phyloP scores from a whole-genome alignment of 2,888 invertebrate species.

The Polymixis lichenea region DNA sequence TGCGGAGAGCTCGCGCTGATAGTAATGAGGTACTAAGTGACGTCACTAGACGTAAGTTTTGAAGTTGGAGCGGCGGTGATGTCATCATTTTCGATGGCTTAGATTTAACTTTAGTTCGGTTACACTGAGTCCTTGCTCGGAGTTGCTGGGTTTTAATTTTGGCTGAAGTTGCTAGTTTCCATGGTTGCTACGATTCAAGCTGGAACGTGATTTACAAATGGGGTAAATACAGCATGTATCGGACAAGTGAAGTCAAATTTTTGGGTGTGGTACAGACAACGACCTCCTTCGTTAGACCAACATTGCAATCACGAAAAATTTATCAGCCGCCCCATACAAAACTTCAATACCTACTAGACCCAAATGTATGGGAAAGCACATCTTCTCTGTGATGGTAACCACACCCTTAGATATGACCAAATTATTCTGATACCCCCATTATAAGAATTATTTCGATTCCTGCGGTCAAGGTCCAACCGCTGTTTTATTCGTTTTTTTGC shows the following conservation, averaged over 20 bases:
- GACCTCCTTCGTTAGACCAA: too few relatives aligned
- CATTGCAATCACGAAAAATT: too few relatives aligned
- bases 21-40: slow-evolving; percentile 63
- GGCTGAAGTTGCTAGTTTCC: not conserved
- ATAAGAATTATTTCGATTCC: not conserved
- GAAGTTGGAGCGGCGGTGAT: slow-evolving; percentile 25
- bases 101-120: slow-evolving; percentile 22
- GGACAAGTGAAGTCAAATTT: not conserved
- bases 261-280: too few relatives aligned
- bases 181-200: not conserved
- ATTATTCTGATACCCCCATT: not conserved
- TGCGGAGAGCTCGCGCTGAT: slow-evolving; percentile 52
- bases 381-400: not conserved
- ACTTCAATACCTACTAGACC: too few relatives aligned
- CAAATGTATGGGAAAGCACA: not conserved
- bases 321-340: too few relatives aligned
- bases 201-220: not conserved
- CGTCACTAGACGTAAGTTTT: slow-evolving; percentile 53
- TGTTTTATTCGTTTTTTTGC: not conserved
- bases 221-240: not conserved
- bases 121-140: not conserved
- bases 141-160: not conserved
- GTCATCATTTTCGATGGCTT: slow-evolving; percentile 14
- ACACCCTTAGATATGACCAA: not conserved
- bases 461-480: not conserved